phyloP scores from a whole-genome alignment of 2,888 invertebrate genomes.

The Scaptomyza flava region DNA sequence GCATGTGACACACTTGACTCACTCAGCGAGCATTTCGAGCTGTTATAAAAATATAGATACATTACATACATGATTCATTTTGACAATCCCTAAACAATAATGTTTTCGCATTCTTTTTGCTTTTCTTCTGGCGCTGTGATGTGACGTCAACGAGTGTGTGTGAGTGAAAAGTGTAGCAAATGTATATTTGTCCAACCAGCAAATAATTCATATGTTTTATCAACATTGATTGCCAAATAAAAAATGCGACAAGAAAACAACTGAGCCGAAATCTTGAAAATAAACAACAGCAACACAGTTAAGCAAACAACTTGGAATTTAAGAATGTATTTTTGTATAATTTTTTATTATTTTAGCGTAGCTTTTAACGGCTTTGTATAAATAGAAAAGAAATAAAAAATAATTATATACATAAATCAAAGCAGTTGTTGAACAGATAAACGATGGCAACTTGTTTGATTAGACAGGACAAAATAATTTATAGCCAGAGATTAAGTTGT shows the following conservation, averaged over 20 bases:
- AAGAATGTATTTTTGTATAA: background rate
- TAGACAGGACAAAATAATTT: conserved; percentile 20
- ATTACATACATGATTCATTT: conserved; percentile 45
- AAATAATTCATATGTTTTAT: conserved; percentile 78
- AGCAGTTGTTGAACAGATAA: conserved; percentile 21
- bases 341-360: conserved; percentile 9
- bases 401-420: conserved; percentile 51
- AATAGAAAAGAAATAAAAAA: conserved; percentile 26
- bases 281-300: conserved; percentile 27
- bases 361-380: conserved; percentile 29
- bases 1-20: conserved; percentile 67
- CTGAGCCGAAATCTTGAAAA: conserved; percentile 6
- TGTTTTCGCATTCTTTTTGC: conserved; percentile 7
- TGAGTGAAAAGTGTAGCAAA: conserved; percentile 37
- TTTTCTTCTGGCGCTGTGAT: conserved; percentile 47
- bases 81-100: conserved; percentile 31
- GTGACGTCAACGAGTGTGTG: conserved; percentile 41
- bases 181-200: conserved; percentile 20
- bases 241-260: conserved; percentile 3
- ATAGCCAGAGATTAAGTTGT: conserved; percentile 25
- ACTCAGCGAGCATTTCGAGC: conserved; percentile 27
- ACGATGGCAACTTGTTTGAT: conserved; percentile 44
- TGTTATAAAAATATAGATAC: conserved; percentile 25
- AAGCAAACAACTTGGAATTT: conserved; percentile 34
- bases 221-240: conserved; percentile 56